Conservation (phyloP, 2,888 invertebrate species). For the Caenorhabditis sp. region DNA sequence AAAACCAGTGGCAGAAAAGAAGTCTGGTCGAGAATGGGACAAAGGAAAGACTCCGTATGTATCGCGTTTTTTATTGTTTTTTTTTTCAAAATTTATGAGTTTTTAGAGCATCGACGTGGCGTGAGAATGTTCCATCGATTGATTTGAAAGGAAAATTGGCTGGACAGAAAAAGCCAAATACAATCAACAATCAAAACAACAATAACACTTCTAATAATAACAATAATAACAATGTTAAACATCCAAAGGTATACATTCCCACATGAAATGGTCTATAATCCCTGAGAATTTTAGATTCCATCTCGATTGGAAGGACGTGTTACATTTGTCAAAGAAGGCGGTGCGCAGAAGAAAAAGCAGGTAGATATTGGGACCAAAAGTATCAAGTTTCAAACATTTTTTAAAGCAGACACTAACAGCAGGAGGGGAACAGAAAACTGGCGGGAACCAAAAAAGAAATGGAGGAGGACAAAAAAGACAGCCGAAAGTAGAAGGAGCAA, state of each 20-base stretch:
- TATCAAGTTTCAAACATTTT: neutral
- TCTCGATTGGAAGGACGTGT: conserved; percentile 35
- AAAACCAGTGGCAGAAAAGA: conserved; percentile 17
- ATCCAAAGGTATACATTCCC: neutral
- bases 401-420: neutral
- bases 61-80: neutral
- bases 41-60: conserved; percentile 52
- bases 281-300: conserved; percentile 16
- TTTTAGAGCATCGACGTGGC: conserved; percentile 44
- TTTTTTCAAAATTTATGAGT: neutral
- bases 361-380: neutral
- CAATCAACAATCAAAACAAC: neutral
- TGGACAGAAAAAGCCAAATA: conserved; percentile 15
- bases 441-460: neutral
- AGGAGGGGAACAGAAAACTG: conserved; percentile 8
- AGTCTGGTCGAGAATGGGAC: conserved; percentile 57
- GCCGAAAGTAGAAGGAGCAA: conserved; percentile 17
- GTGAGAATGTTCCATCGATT: conserved; percentile 57
- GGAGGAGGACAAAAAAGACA: conserved; percentile 11
- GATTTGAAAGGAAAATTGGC: conserved; percentile 49
- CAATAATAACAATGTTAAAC: neutral
- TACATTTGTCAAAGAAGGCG: conserved; percentile 9
- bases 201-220: conserved; percentile 10
- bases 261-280: no score
- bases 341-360: conserved; percentile 4